Evolutionary conservation across 2,888 invertebrate species (phyloP), one percentile per base, ranked within the genome.

Genomic region (Tiphia femorata): DNA sequence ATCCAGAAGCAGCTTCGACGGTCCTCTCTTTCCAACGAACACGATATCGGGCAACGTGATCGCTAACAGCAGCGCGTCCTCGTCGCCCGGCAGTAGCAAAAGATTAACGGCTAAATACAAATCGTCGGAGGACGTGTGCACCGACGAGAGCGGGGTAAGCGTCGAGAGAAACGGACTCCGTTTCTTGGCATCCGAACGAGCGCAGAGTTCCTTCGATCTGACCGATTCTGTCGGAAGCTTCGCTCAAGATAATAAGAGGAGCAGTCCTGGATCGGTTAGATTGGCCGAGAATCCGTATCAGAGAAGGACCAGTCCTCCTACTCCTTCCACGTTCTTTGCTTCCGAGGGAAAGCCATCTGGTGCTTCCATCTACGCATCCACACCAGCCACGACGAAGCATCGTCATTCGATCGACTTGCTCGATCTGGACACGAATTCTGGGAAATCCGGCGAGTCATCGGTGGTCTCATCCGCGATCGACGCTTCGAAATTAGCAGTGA

Each of bases 81-180:
- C n/a, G n/a, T n/a, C n/a, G n/a, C n/a, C n/a, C n/a, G n/a, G n/a
- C n/a, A 67, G 47, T 14, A 86, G 77, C 85, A 84, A 75, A 82
- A 85, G 78, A 82, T 86, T 81, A 79, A 75, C 81, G 2, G 76
- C 79, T 10, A 83, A 82, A 57, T 83, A 82, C 64, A 84, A 82
- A 62, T 83, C 84, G 35, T 78, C 83, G 14, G 84, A 84, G 48
- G 83, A 84, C 50, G 80, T 84, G 5, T 83, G 80, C 52, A 57
- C 47, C 60, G 79, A 79, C 7, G 79, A 79, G 12, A 75, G 73
- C 49, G 66, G 21, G 10, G 35, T 42, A 3, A 58, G n/a, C n/a
- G 33, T 3, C 33, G 14, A n/a, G 14, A 33, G 33, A 33, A n/a
- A 33, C 12, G 12, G 10, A 5, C 4, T 33, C 33, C 2, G n/a